Percentiles rank a stretch among this genome's conserved stretches.
Conservation (phyloP, 2,113 vertebrate species). For the Columba janthina region DNA sequence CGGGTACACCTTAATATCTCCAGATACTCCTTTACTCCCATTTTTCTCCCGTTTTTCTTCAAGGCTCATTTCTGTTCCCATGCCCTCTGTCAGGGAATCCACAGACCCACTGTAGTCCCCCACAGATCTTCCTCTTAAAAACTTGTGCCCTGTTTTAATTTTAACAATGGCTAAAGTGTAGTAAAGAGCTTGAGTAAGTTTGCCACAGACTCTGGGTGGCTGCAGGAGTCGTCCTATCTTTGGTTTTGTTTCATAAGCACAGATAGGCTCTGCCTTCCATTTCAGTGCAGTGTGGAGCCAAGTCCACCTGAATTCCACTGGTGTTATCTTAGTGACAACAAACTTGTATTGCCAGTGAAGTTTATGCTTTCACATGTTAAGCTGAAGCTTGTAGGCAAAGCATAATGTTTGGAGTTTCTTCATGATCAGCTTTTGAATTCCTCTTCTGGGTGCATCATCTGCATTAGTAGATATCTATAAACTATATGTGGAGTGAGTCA, state of each 20-base stretch:
- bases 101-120: no score
- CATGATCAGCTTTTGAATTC: neutral
- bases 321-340: neutral
- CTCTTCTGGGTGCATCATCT: neutral
- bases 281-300: neutral
- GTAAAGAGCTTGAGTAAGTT: neutral
- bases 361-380: neutral
- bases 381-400: neutral
- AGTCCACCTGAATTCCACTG: neutral
- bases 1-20: no score
- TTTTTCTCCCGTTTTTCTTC: no score
- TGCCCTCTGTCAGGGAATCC: no score
- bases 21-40: no score
- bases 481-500: neutral
- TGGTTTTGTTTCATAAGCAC: neutral
- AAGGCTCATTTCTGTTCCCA: no score
- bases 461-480: neutral
- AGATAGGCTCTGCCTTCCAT: accelerated
- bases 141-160: neutral
- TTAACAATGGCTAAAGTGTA: neutral
- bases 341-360: neutral
- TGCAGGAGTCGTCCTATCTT: neutral
- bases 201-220: neutral
- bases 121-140: neutral
- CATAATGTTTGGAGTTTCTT: neutral